Conservation (phyloP, 2,797 vertebrate genomes). For the Anas flavirostris region DNA sequence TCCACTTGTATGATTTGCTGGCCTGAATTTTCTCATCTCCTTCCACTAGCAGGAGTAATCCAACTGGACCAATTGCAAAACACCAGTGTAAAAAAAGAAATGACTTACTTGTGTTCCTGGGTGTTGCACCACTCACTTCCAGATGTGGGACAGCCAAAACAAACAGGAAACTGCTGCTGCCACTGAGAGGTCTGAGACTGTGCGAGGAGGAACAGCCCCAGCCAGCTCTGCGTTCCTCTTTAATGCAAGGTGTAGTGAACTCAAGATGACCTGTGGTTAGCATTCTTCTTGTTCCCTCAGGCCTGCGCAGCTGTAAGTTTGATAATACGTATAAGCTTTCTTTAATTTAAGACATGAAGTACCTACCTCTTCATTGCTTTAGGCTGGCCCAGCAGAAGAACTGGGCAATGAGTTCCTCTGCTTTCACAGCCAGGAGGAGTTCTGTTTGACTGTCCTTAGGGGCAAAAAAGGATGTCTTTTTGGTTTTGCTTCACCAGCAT, state of each 20-base stretch:
- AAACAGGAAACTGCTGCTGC: not conserved
- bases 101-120: not conserved
- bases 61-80: rapidly evolving
- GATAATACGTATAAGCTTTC: rapidly evolving
- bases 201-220: rapidly evolving
- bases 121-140: rapidly evolving
- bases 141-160: not conserved
- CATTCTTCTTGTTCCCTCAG: rapidly evolving
- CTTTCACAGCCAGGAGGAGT: not conserved
- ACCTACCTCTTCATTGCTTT: not conserved
- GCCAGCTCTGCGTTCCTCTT: not conserved
- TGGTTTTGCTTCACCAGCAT: not conserved
- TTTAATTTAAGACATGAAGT: rapidly evolving
- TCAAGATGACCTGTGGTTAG: rapidly evolving
- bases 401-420: not conserved
- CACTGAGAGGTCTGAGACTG: too few relatives aligned
- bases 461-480: not conserved
- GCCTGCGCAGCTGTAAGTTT: not conserved
- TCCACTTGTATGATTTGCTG: not conserved
- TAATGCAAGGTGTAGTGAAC: not conserved
- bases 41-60: not conserved
- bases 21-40: not conserved
- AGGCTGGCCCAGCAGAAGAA: not conserved
- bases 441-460: not conserved
- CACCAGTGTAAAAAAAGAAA: not conserved